These are phyloP conservation scores for Patella ulyssiponensis DNA, from an alignment of 2,888 invertebrate species.

Conservation along the genomic window DNA sequence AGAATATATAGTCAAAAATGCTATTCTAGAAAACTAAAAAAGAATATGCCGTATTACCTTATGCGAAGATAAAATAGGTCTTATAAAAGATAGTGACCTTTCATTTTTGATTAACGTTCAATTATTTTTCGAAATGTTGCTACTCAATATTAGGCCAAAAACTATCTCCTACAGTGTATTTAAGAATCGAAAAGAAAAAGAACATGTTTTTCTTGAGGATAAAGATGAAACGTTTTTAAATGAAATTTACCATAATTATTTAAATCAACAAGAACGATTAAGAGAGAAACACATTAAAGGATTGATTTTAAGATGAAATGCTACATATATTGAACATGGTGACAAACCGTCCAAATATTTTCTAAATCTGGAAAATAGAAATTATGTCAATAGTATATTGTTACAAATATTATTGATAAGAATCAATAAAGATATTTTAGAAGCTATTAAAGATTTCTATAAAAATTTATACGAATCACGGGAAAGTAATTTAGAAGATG, in stretches of 20 bases:
- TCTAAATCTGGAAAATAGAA: neutral
- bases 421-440: neutral
- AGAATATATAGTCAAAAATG: neutral
- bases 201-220: neutral
- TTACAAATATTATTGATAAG: neutral
- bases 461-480: neutral
- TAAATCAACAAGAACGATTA: neutral
- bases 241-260: conserved; percentile 1
- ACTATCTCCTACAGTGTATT: too few species aligned
- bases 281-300: neutral
- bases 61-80: too few species aligned
- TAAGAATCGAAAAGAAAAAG: too few species aligned
- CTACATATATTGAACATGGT: neutral
- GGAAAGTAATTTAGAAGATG: neutral
- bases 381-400: neutral
- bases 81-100: too few species aligned
- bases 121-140: too few species aligned
- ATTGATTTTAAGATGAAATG: neutral
- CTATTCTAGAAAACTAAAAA: too few species aligned
- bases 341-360: neutral
- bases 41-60: too few species aligned
- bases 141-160: too few species aligned
- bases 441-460: neutral
- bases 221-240: neutral
- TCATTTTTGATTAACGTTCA: too few species aligned